Evolutionary conservation across 2,113 vertebrate genomes (phyloP).

Genomic region (Sinocyclocheilus anshuiensis): DNA sequence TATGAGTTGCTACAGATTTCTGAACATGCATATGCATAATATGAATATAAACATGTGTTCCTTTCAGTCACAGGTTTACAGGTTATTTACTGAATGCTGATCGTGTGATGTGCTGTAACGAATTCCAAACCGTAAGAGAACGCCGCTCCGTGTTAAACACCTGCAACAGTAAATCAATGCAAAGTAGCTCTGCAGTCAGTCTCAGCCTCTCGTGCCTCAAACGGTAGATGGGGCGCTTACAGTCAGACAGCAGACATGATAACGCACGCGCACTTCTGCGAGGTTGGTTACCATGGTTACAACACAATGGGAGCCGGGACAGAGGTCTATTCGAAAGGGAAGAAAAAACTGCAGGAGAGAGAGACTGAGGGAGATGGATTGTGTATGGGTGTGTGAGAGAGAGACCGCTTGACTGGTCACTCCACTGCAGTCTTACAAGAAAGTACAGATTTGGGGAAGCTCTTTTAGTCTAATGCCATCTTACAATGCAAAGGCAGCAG

Average conservation of each 20-base stretch:
- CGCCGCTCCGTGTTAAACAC: slow-evolving; percentile 2
- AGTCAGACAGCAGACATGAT: slow-evolving; percentile 54
- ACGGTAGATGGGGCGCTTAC: slow-evolving; percentile 71
- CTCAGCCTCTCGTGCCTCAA: not conserved
- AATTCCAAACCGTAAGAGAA: slow-evolving; percentile 8
- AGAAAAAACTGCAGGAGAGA: slow-evolving; percentile 52
- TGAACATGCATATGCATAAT: not conserved
- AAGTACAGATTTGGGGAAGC: not conserved
- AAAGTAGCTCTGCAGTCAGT: slow-evolving; percentile 18
- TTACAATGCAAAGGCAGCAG: not conserved
- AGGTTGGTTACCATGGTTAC: slow-evolving; percentile 76
- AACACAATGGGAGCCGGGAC: slow-evolving; percentile 83
- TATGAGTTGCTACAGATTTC: not conserved
- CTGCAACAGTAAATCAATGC: slow-evolving; percentile 36
- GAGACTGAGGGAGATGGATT: slow-evolving; percentile 67
- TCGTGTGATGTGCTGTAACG: not conserved
- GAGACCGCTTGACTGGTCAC: slow-evolving; percentile 39
- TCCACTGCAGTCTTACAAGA: slow-evolving; percentile 11
- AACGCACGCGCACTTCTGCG: slow-evolving; percentile 62
- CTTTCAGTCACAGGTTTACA: not conserved
- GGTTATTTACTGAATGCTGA: not conserved
- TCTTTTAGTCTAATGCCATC: not conserved
- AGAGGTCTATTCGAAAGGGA: slow-evolving; percentile 72
- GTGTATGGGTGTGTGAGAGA: slow-evolving; percentile 43
- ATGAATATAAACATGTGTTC: not conserved